Evolutionary conservation across 2,113 vertebrate genomes (phyloP).

Genomic region (Lophotis ruficrista): DNA sequence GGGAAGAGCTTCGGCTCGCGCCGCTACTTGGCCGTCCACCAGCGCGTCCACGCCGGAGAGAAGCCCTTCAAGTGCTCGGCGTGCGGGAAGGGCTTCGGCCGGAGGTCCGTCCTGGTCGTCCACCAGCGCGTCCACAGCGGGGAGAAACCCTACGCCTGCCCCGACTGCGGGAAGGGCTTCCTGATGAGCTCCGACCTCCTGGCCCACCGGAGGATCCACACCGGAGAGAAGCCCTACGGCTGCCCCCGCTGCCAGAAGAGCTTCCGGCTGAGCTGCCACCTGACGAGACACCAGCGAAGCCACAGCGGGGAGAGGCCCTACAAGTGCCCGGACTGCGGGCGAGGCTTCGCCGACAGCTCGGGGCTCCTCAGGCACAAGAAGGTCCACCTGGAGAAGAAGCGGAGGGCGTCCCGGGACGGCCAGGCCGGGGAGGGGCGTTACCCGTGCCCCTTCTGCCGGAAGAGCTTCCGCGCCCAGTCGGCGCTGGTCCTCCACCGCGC

Average conservation of each 20-base stretch:
- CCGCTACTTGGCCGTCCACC: no score
- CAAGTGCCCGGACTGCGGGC: background rate
- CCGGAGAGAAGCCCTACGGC: background rate
- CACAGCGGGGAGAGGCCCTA: conserved; percentile 49
- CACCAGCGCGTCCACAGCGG: no score
- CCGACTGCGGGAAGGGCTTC: no score
- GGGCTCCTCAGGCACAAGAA: background rate
- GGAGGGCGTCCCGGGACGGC: background rate
- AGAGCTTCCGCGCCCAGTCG: conserved; percentile 57
- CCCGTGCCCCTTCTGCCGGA: conserved; percentile 49
- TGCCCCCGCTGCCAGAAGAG: conserved; percentile 47
- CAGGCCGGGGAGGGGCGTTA: conserved; percentile 63
- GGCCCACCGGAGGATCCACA: background rate
- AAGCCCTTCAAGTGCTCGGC: no score
- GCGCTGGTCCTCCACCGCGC: conserved; percentile 60
- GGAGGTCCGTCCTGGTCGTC: no score
- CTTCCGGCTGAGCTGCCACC: conserved; percentile 47
- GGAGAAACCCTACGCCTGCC: no score
- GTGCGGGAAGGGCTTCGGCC: no score
- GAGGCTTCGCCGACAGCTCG: background rate
- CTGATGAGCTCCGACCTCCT: conserved; percentile 33
- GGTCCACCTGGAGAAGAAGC: background rate
- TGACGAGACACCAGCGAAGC: conserved; percentile 62
- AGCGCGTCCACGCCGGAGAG: no score
- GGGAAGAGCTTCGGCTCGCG: conserved; percentile 42